Percentiles rank a stretch among this genome's conserved stretches.
These are phyloP conservation scores for Aleiodes testaceus DNA, from an alignment of 2,888 invertebrate species.

Conservation along the genomic window DNA sequence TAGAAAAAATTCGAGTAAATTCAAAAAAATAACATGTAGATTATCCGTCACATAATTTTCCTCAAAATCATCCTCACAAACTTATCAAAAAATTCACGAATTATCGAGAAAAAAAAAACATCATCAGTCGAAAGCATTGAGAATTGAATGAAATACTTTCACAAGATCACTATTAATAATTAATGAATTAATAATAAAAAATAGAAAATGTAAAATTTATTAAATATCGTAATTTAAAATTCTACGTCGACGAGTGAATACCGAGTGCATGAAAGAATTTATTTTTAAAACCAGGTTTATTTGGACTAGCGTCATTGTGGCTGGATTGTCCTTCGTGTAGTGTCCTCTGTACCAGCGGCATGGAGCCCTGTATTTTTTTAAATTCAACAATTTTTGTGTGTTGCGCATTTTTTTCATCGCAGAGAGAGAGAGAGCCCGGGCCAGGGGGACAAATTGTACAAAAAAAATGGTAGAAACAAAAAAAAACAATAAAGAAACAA, in stretches of 20 bases:
- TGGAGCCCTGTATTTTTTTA: constrained; percentile 70
- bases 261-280: constrained; percentile 90
- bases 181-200: constrained; percentile 37
- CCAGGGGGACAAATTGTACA: constrained; percentile 71
- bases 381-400: constrained; percentile 61
- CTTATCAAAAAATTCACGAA: neutral
- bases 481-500: constrained; percentile 64
- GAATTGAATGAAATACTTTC: constrained; percentile 37
- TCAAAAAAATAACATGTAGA: too few relatives aligned
- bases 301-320: constrained; percentile 74
- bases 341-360: constrained; percentile 79
- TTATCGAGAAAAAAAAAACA: constrained; percentile 17
- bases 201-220: constrained; percentile 10
- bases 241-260: constrained; percentile 79
- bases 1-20: too few relatives aligned
- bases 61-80: neutral
- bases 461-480: constrained; percentile 57
- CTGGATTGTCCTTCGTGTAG: constrained; percentile 77
- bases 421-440: constrained; percentile 50
- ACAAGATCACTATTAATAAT: constrained; percentile 12
- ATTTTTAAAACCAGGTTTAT: constrained; percentile 86
- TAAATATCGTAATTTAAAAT: constrained; percentile 29
- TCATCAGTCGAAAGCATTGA: constrained; percentile 28
- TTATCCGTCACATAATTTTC: neutral
- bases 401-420: constrained; percentile 55